These are phyloP conservation scores for Balearica regulorum DNA, from an alignment of 2,797 vertebrate genomes.

Conservation along the genomic window DNA sequence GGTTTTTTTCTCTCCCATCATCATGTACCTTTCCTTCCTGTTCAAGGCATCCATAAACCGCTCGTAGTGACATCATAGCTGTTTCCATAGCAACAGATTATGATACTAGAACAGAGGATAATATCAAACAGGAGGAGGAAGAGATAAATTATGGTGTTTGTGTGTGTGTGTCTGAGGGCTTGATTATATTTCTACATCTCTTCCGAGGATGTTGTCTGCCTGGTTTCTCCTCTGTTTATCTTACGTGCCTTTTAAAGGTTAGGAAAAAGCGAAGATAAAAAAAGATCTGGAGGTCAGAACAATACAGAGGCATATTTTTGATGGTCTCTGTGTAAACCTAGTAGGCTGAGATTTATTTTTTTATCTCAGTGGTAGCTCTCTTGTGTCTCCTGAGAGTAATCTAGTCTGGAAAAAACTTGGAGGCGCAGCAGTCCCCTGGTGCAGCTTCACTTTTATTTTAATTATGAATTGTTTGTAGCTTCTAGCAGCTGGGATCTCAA, in stretches of 20 bases:
- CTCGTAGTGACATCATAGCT: constrained; percentile 67
- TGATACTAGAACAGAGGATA: constrained; percentile 69
- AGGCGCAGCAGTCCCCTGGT: not conserved
- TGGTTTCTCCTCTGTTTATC: constrained; percentile 46
- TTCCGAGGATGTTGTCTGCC: constrained; percentile 46
- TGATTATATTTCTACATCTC: constrained; percentile 61
- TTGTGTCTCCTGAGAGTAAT: not conserved
- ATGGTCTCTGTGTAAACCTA: constrained; percentile 15
- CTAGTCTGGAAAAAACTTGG: not conserved
- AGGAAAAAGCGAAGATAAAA: constrained; percentile 4
- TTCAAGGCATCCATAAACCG: constrained; percentile 65
- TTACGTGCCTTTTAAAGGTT: constrained; percentile 53
- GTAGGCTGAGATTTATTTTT: constrained; percentile 7
- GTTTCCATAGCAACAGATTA: constrained; percentile 73
- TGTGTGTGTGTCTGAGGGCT: constrained; percentile 41
- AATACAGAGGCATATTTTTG: not conserved
- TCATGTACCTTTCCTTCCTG: constrained; percentile 63
- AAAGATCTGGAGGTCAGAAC: constrained; percentile 10
- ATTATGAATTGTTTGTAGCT: not conserved
- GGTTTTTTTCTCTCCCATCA: not conserved
- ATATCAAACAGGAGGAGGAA: constrained; percentile 69
- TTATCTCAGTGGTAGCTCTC: not conserved
- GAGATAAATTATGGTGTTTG: constrained; percentile 68
- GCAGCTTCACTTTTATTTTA: constrained; percentile 1
- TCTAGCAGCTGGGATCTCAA: not conserved